phyloP scores from a whole-genome alignment of 2,888 invertebrate genomes.

The Amorpha juglandis region DNA sequence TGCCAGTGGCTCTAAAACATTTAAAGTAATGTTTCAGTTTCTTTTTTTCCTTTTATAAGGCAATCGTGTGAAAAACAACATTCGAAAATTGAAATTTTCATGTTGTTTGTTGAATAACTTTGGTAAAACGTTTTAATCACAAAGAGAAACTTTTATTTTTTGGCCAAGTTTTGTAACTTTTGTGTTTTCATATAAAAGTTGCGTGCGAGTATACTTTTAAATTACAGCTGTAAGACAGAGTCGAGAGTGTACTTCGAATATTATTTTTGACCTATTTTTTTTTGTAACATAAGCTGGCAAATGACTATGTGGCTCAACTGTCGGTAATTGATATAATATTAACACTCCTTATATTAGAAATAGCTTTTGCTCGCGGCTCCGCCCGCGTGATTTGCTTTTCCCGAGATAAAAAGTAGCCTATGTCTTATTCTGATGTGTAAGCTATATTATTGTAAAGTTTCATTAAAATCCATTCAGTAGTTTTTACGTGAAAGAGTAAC shows the following conservation, averaged over 20 bases:
- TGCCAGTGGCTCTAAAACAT: not conserved
- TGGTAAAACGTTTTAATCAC: not conserved
- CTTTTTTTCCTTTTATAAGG: not conserved
- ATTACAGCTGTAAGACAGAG: not conserved
- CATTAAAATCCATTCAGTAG: too few species aligned
- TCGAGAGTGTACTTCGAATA: not conserved
- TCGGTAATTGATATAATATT: too few species aligned
- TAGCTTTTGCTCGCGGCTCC: too few species aligned
- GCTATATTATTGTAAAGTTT: too few species aligned
- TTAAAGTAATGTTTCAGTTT: not conserved
- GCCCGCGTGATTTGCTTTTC: too few species aligned
- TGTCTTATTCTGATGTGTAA: too few species aligned
- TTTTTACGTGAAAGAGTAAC: too few species aligned
- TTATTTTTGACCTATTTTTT: too few species aligned
- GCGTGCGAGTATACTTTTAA: not conserved
- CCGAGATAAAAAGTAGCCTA: too few species aligned
- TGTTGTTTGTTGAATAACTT: conserved; percentile 4
- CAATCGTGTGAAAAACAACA: conserved; percentile 9
- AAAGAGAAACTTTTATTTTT: not conserved
- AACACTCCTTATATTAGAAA: too few species aligned
- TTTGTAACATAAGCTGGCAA: too few species aligned
- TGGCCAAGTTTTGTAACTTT: not conserved
- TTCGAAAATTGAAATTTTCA: not conserved
- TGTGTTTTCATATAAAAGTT: not conserved
- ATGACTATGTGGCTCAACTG: too few species aligned